A percentile compares a stretch with the other conserved stretches of the same genome.
These are phyloP conservation scores for Channallabes apus DNA, from an alignment of 2,797 vertebrate species.

Conservation along the genomic window DNA sequence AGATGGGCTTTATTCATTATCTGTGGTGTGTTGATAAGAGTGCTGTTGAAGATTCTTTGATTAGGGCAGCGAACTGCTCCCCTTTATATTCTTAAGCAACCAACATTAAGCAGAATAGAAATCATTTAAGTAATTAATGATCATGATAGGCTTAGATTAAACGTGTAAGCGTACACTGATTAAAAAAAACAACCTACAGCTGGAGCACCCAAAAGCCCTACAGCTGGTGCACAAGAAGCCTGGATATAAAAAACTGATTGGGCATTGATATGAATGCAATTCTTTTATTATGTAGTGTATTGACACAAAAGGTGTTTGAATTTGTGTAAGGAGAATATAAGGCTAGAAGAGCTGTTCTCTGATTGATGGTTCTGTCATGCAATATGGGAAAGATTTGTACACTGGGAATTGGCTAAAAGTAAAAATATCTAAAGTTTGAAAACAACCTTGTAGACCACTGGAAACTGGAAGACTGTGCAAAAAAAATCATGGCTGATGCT, in stretches of 20 bases:
- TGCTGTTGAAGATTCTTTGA: constrained; percentile 29
- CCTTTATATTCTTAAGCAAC: constrained; percentile 12
- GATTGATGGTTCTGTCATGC: constrained; percentile 7
- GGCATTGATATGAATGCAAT: not conserved
- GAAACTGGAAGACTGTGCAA: not conserved
- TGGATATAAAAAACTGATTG: not conserved
- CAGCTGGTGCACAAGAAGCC: not conserved
- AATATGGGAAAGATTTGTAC: not conserved
- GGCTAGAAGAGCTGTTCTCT: not conserved
- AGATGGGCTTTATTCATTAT: constrained; percentile 26
- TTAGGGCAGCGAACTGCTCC: constrained; percentile 16
- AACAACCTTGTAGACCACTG: constrained; percentile 4
- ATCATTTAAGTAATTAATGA: constrained; percentile 28
- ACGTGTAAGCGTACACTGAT: not conserved
- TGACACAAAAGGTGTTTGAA: not conserved
- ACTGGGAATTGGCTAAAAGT: not conserved
- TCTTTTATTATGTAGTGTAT: not conserved
- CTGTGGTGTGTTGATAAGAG: constrained; percentile 21
- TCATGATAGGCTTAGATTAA: constrained; percentile 1
- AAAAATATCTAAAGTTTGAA: not conserved
- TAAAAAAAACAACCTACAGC: not conserved
- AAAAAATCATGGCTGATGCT: not conserved
- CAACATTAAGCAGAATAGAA: constrained; percentile 20
- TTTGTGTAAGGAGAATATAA: not conserved
- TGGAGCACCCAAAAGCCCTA: not conserved